These are phyloP conservation scores for Leptosomus discolor DNA, from an alignment of 2,113 vertebrate genomes.

Conservation along the genomic window DNA sequence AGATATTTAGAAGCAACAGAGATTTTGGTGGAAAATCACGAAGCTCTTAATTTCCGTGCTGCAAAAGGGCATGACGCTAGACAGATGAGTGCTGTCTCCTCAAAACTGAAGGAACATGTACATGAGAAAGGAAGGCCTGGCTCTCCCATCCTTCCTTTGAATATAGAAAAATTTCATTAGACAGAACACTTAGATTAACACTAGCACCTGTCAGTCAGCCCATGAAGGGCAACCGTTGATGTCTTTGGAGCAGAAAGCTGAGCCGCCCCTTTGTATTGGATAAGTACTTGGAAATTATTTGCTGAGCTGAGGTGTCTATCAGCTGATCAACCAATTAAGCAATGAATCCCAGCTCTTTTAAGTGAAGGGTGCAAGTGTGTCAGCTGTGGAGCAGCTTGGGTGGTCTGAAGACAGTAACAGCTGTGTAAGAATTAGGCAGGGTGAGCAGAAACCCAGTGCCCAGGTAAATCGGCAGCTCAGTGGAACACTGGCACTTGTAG, in stretches of 20 bases:
- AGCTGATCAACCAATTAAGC: conserved; percentile 36
- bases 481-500: neutral
- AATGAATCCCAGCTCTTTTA: neutral
- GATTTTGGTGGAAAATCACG: neutral
- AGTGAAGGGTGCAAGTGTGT: neutral
- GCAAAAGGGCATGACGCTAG: neutral
- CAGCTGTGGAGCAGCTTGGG: conserved; percentile 44
- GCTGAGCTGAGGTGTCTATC: conserved; percentile 11
- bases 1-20: neutral
- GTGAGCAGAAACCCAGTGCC: neutral
- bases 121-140: neutral
- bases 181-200: neutral
- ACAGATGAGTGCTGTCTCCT: neutral
- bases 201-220: neutral
- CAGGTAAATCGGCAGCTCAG: conserved; percentile 1
- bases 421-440: neutral
- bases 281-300: conserved; percentile 58
- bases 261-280: neutral
- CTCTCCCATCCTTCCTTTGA: neutral
- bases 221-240: neutral
- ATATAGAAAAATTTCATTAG: neutral
- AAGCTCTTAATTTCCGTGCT: neutral
- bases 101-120: neutral
- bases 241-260: neutral
- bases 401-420: conserved; percentile 55